Conservation (phyloP, 2,113 vertebrate genomes). For the Pollimyrus isidori region DNA sequence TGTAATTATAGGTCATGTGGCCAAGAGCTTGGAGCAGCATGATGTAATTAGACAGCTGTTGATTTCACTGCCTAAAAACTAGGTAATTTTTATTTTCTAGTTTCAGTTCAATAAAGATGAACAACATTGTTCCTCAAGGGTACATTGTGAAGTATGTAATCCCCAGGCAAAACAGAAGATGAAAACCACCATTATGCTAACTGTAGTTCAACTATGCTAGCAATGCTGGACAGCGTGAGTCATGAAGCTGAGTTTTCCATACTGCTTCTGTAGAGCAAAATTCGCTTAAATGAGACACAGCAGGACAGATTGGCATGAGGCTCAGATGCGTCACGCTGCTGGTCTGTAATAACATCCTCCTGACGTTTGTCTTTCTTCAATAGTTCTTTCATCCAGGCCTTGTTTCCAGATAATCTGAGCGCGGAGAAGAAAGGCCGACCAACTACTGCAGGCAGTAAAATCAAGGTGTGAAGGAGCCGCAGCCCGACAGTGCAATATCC, state of each 20-base stretch:
- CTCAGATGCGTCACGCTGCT: neutral
- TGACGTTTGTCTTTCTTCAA: slow-evolving; percentile 5
- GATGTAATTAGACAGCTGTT: neutral
- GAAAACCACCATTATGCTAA: slow-evolving; percentile 26
- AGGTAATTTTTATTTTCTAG: neutral
- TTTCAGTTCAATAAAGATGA: neutral
- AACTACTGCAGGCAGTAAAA: slow-evolving; percentile 93
- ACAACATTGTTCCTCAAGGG: neutral
- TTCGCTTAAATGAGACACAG: neutral
- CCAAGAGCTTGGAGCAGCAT: neutral
- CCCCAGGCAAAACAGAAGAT: neutral
- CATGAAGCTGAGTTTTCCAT: neutral
- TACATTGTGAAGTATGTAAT: neutral
- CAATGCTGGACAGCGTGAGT: neutral
- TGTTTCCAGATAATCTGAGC: slow-evolving; percentile 91
- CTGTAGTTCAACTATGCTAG: neutral
- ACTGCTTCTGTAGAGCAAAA: neutral
- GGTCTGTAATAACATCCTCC: neutral
- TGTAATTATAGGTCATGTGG: neutral
- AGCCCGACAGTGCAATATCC: neutral
- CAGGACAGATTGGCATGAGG: neutral
- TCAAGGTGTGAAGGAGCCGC: slow-evolving; percentile 69
- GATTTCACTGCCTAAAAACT: neutral
- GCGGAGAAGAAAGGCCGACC: slow-evolving; percentile 95
- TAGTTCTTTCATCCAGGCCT: slow-evolving; percentile 87